These are phyloP conservation scores for Leucopternis melanops DNA, from an alignment of 2,113 vertebrate genomes.

Conservation along the genomic window DNA sequence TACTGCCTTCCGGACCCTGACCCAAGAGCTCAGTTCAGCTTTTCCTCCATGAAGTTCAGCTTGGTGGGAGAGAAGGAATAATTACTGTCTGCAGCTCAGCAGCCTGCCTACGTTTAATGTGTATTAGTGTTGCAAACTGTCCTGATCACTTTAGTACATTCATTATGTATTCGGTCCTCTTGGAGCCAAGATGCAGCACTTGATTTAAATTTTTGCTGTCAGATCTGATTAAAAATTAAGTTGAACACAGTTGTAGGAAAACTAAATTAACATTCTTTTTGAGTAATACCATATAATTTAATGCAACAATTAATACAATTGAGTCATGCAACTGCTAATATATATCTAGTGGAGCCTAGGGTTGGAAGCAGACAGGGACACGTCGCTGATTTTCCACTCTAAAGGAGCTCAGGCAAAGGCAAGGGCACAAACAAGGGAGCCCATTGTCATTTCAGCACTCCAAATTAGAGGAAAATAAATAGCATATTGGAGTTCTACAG, in stretches of 20 bases:
- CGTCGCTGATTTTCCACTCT: background rate
- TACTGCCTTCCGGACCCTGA: background rate
- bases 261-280: constrained; percentile 71
- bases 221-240: constrained; percentile 77
- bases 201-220: constrained; percentile 75
- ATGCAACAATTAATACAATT: constrained; percentile 72
- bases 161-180: constrained; percentile 34
- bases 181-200: constrained; percentile 53
- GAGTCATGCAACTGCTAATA: constrained; percentile 21
- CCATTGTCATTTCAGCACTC: background rate
- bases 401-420: background rate
- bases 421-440: background rate
- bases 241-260: constrained; percentile 68
- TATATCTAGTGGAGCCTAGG: background rate
- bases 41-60: background rate
- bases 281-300: constrained; percentile 70
- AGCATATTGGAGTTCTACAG: background rate
- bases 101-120: constrained; percentile 43
- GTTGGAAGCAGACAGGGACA: constrained; percentile 12
- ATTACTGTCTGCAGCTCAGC: constrained; percentile 54
- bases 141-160: constrained; percentile 17
- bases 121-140: constrained; percentile 49
- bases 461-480: background rate
- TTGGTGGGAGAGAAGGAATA: constrained; percentile 44
- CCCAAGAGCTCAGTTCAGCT: background rate